Base-by-base conservation (phyloP, 2,888 invertebrate genomes). In the Pammene fasciana region DNA sequence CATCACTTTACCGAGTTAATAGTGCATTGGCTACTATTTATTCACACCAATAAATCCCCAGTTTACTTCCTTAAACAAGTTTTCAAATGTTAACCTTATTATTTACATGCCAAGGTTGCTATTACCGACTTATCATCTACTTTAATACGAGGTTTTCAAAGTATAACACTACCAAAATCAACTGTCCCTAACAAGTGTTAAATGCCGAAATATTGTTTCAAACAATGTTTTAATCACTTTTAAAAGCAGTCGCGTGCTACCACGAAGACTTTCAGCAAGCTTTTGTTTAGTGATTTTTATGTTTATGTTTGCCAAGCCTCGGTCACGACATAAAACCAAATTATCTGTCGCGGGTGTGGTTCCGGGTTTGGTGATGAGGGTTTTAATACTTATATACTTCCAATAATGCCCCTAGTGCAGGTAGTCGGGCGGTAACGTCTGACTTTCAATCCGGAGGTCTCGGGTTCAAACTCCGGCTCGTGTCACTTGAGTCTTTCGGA, bases 21-120 rank as follows among this genome's bases (percentile, higher is more conserved):
- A 70, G 65, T 59, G 65, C 59, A 65, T 54, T 65, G 46, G 65
- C 46, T 59, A 68, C 64, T 68, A 70, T 70, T 65, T 65, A 65
- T 70, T 65, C 46, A 70, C 41, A 16, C 13, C 18, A 54, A 54
- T 41, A 59, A 59, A 65, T 70, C 38, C 18, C 34, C 16, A 54
- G 64, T 38, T 26, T 65, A n/a, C n/a, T n/a, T n/a, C n/a, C 50
- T 48, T n/a, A 57, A 57, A 34, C 45, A 10, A 5, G 50, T 60
- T 60, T 60, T 14, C 45, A 36, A 46, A 48, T 48, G 7, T 14
- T 13, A 52, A 62, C 52, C 41, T 48, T 48, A n/a, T 60, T 46
- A 2, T 46, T n/a, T 14, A 14, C 10, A 0, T 10, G 18, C 9
- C 10, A 59, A 45, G n/a, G 45, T 45, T 14, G 14, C n/a, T 41